A percentile compares a stretch with the other conserved stretches of the same genome.
phyloP scores from a whole-genome alignment of 2,113 vertebrate species.

The Clarias batrachus region DNA sequence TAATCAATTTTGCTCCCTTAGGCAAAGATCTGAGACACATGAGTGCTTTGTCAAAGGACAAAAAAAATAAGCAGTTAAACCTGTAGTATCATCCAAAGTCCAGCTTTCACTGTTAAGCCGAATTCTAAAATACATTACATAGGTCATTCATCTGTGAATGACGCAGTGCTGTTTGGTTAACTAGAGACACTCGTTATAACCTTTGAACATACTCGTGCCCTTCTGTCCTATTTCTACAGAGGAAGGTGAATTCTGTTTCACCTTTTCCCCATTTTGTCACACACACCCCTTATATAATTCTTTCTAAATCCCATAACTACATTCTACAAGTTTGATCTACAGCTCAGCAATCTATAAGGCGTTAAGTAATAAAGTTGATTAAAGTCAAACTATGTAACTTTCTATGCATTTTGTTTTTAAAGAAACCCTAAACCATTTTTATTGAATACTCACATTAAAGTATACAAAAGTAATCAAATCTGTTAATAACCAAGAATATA shows the following conservation, averaged over 20 bases:
- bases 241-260: neutral
- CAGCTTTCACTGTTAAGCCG: neutral
- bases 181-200: neutral
- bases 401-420: neutral
- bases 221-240: neutral
- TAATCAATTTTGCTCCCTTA: neutral
- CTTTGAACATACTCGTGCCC: neutral
- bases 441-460: neutral
- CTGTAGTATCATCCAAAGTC: neutral
- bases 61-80: neutral
- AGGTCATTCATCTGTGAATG: neutral
- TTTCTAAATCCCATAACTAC: neutral
- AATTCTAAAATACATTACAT: neutral
- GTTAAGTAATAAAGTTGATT: neutral
- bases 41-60: neutral
- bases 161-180: neutral
- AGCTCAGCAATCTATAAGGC: neutral
- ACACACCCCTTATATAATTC: neutral
- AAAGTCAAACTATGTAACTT: neutral
- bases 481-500: too few species aligned
- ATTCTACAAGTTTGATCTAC: too few species aligned
- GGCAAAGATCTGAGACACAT: neutral
- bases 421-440: neutral
- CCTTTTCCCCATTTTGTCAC: constrained; percentile 2
- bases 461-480: too few species aligned